Evolutionary conservation across 2,888 invertebrate species (phyloP).

Genomic region (Dicyrtoma fusca): DNA sequence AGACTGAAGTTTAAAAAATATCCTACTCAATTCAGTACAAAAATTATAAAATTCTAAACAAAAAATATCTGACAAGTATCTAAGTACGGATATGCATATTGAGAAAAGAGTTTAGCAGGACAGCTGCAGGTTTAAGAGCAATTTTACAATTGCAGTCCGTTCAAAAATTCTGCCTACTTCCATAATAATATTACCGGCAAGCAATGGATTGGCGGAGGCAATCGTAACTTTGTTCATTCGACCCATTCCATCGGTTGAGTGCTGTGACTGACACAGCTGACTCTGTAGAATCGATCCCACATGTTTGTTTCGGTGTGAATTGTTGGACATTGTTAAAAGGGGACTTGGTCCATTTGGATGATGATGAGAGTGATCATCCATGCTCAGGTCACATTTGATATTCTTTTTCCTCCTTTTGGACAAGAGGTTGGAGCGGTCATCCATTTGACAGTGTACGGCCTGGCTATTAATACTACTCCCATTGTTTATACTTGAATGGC

Average conservation of each 20-base stretch:
- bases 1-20: too few relatives aligned
- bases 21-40: too few relatives aligned
- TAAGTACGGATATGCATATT: too few relatives aligned
- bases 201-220: conserved; percentile 81
- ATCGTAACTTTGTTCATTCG: conserved; percentile 59
- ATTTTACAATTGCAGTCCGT: too few relatives aligned
- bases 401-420: conserved; percentile 25
- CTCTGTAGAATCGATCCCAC: conserved; percentile 51
- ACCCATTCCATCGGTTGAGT: conserved; percentile 28
- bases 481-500: conserved; percentile 16
- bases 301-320: conserved; percentile 22
- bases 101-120: too few relatives aligned
- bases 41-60: too few relatives aligned
- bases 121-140: too few relatives aligned
- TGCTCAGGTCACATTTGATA: conserved; percentile 27
- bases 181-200: conserved; percentile 69
- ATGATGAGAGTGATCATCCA: conserved; percentile 38
- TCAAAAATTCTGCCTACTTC: too few relatives aligned
- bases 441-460: conserved; percentile 13
- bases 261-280: conserved; percentile 52
- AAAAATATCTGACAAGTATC: too few relatives aligned
- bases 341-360: conserved; percentile 44
- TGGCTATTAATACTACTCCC: conserved; percentile 1
- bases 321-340: conserved; percentile 46
- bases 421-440: conserved; percentile 8